A percentile compares a stretch with the other conserved stretches of the same genome.
These are phyloP conservation scores for Microctonus aethiopoides DNA, from an alignment of 2,888 invertebrate species.

Conservation along the genomic window DNA sequence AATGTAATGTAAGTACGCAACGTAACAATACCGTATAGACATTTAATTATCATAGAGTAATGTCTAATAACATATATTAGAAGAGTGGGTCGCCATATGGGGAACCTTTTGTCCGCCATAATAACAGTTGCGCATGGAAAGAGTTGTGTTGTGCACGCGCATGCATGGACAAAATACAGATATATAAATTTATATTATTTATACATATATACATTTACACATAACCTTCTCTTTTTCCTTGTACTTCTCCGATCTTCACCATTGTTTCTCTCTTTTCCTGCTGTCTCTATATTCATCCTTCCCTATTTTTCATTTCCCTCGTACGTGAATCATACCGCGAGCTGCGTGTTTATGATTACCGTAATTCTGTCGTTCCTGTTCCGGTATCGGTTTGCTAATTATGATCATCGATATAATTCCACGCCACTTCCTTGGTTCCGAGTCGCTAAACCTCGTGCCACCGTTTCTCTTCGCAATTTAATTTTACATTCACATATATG, in stretches of 20 bases:
- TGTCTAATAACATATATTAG: constrained; percentile 67
- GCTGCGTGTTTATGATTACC: constrained; percentile 62
- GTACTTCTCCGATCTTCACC: constrained; percentile 49
- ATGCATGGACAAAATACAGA: constrained; percentile 51
- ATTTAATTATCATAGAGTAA: constrained; percentile 68
- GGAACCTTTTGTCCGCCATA: constrained; percentile 65
- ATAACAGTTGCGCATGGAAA: constrained; percentile 65
- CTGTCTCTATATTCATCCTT: constrained; percentile 30
- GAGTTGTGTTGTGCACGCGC: constrained; percentile 64
- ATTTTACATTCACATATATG: not conserved
- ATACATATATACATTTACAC: constrained; percentile 32
- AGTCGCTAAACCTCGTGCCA: constrained; percentile 27
- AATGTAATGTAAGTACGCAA: constrained; percentile 63
- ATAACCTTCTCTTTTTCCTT: constrained; percentile 58
- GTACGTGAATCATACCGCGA: constrained; percentile 55
- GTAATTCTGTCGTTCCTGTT: constrained; percentile 61
- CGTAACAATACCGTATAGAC: constrained; percentile 66
- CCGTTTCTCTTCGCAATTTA: not conserved
- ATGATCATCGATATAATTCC: constrained; percentile 63
- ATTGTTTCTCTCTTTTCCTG: constrained; percentile 38
- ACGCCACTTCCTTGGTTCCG: constrained; percentile 61
- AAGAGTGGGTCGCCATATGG: constrained; percentile 64
- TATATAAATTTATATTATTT: too few species aligned
- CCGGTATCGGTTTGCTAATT: constrained; percentile 64
- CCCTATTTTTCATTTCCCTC: constrained; percentile 36